Base-by-base conservation (phyloP, 2,113 vertebrate species). In the Coreoperca whiteheadi region DNA sequence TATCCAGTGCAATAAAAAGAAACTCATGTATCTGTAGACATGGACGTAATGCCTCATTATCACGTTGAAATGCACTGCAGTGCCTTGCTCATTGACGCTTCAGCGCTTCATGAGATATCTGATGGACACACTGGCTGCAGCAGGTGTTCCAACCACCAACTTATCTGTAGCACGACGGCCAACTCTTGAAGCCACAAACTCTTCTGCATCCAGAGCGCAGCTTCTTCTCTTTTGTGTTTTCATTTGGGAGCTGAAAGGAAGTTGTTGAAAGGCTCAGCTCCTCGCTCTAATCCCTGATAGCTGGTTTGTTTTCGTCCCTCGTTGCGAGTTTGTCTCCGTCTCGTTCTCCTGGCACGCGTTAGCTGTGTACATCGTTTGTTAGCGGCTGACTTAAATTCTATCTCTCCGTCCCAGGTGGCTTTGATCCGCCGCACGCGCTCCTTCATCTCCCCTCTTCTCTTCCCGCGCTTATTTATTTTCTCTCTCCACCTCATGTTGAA, bases 371-470 rank as follows among this genome's bases (percentile, higher is more conserved):
- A 91, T 92, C 89, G 86, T 94, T 93, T 93, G 91, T 93, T 95
- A 85, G 89, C 89, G 78, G 74, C 85, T 74, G 94, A 93, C 88
- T 94, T 94, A 93, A 93, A 94, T 93, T 93, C 89, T 92, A 94
- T 94, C 92, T 89, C 84, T 78, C 78, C 68, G 74, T 88, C 87
- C 87, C 90, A 91, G 91, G 91, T 93, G 93, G 86, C 86, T 94
- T 91, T 95, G 92, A 94, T 94, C 88, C 79, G 73, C 83, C 50
- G 32, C 81, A 65, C 84, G 50, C 54, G 18, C 77, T 82, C 68
- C 80, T 70, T 84, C 76, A 84, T 89, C 88, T 86, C 75, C 80
- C 61, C 65, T 72, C 50, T 39, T 74, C 77, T 74, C 68, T 30
- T 39, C 48, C 30, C 50, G 39, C 84, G 79, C 74, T 54, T 83